Evolutionary conservation across 2,797 vertebrate genomes (phyloP).

Genomic region (Silurus aristotelis): DNA sequence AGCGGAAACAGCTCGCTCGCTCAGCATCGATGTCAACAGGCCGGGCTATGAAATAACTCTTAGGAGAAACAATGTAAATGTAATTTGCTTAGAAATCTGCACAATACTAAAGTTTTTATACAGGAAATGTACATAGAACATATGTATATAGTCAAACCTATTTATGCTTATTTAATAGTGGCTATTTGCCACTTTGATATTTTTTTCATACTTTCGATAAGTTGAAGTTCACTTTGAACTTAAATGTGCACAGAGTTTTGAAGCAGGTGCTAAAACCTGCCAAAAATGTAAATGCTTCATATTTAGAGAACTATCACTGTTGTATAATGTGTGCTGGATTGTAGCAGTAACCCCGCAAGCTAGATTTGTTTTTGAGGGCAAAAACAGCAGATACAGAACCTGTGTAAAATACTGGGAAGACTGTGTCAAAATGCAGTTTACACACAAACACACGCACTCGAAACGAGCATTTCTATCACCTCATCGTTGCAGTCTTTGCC

Average conservation of each 20-base stretch:
- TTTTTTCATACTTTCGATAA: neutral
- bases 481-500: neutral
- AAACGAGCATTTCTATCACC: neutral
- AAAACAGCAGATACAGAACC: neutral
- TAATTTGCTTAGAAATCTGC: conserved; percentile 11
- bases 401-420: no score
- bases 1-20: conserved; percentile 56
- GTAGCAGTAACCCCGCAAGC: neutral
- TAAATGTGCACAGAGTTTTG: neutral
- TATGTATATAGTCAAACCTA: conserved; percentile 33
- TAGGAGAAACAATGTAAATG: neutral
- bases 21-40: conserved; percentile 44
- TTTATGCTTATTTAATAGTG: conserved; percentile 40
- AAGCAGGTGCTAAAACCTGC: conserved; percentile 2
- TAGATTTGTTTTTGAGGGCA: conserved; percentile 14
- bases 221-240: neutral
- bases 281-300: neutral
- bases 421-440: neutral
- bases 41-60: conserved; percentile 39
- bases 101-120: conserved; percentile 23
- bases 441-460: neutral
- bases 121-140: conserved; percentile 34
- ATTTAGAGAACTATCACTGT: neutral
- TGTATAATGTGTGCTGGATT: neutral
- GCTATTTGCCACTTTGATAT: conserved; percentile 12